Evolutionary conservation across 2,797 vertebrate genomes (phyloP).

Genomic region (Diglossa cyanea): DNA sequence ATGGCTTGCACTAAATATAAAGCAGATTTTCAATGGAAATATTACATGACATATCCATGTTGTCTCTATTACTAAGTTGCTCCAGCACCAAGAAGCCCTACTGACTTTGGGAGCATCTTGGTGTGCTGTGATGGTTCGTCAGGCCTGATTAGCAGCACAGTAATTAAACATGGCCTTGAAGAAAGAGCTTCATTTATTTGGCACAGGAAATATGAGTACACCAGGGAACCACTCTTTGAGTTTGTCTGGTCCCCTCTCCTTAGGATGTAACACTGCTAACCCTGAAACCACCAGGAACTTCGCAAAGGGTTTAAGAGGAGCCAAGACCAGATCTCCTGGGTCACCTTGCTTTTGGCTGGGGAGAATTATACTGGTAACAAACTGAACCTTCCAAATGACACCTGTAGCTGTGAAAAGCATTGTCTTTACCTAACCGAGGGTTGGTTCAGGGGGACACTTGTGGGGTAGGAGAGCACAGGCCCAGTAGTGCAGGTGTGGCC

Average conservation of each 20-base stretch:
- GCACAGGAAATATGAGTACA: background rate
- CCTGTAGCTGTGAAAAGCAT: background rate
- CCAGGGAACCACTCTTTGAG: background rate
- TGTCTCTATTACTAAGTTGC: background rate
- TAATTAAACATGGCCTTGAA: background rate
- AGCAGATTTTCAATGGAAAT: slow-evolving; percentile 8
- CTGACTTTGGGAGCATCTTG: background rate
- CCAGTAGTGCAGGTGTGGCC: background rate
- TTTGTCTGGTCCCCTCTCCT: slow-evolving; percentile 8
- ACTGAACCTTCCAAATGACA: background rate
- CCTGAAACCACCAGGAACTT: background rate
- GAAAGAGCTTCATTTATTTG: background rate
- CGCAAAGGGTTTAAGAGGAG: background rate
- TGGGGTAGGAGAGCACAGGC: background rate
- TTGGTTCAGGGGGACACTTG: background rate
- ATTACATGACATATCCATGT: background rate
- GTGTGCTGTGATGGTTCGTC: background rate
- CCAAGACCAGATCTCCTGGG: background rate
- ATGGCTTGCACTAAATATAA: slow-evolving; percentile 23
- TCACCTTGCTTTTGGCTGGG: background rate
- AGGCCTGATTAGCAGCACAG: background rate
- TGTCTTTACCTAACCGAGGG: background rate
- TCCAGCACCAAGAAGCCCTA: background rate
- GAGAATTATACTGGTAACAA: background rate
- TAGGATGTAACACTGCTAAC: background rate